Conservation (phyloP, 2,797 vertebrate species). For the Tamandua tetradactyla region DNA sequence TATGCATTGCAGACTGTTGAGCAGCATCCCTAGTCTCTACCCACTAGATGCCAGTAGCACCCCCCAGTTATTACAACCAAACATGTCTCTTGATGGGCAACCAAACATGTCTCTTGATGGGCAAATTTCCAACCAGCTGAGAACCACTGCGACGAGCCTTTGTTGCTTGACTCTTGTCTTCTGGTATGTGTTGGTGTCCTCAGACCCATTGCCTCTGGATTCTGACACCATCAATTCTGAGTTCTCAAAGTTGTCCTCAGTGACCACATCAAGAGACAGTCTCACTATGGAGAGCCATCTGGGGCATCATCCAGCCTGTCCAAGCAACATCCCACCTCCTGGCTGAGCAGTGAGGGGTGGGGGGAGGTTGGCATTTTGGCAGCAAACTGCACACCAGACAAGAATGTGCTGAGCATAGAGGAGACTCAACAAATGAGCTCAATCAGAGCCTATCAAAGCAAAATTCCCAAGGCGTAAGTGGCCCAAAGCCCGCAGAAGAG, state of each 20-base stretch:
- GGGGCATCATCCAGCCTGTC: background rate
- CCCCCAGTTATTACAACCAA: too few species aligned
- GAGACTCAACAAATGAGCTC: too few species aligned
- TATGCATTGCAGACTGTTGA: fast-evolving
- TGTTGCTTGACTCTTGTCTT: background rate
- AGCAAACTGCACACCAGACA: background rate
- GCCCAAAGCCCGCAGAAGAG: background rate
- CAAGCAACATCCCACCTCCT: background rate
- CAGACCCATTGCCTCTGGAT: background rate
- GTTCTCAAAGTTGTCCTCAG: background rate
- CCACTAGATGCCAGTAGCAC: too few species aligned
- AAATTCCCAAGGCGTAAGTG: background rate
- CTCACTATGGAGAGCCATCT: background rate
- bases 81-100: background rate
- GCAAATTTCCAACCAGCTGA: background rate
- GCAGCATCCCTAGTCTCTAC: background rate
- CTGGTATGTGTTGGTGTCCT: background rate
- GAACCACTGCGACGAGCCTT: background rate
- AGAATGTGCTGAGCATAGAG: background rate
- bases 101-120: background rate
- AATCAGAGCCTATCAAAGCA: background rate
- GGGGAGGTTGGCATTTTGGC: too few species aligned
- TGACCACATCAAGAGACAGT: background rate
- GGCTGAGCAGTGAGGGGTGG: background rate
- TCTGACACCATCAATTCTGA: background rate